Evolutionary conservation across 2,888 invertebrate species (phyloP), one percentile per base, ranked within the genome.

Genomic region (Hyppa rectilinea): DNA sequence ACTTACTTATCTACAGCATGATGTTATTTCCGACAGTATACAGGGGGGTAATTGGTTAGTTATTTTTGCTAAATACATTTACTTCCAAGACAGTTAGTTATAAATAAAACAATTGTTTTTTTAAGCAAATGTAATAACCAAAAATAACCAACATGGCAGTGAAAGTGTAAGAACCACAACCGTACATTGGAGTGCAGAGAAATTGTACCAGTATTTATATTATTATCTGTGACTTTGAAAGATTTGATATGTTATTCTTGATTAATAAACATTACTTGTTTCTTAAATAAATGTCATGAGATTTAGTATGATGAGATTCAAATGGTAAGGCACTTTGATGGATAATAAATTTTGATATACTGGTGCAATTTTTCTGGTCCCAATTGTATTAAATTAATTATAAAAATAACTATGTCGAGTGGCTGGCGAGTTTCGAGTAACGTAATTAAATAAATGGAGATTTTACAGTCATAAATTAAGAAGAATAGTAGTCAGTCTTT

Each of bases 111-210:
- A 77, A 83, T 80, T 81, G 82, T 88, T 88, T 83, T 85, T 76
- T 69, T 86, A 92, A 96, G 96, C 94, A 95, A 95, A 95, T 96
- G 96, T 96, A 96, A 88, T 96, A 93, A 93, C 93, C 94, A 95
- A 95, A 94, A 94, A 94, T 95, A 94, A 92, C 90, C 82, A 69
- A 71, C 58, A 62, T 53, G 81, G 82, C 86, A 82, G 82, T 84
- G 82, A 67, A 43, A 43, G 49, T 45, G 50, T 45, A 10, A 55
- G 20, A 62, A 73, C 82, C 81, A 82, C 74, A 78, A 84, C 84
- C 83, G 12, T 81, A 65, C 61, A 74, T 10, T 63, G 70, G 17
- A 0, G 43, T 14, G 49, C 73, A 77, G 31, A 26, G 14, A 49
- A 55, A 80, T 45, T 69, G 56, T 59, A 86, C 74, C 80, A 84